Conservation (phyloP, 2,888 invertebrate species). For the Phalangium opilio region DNA sequence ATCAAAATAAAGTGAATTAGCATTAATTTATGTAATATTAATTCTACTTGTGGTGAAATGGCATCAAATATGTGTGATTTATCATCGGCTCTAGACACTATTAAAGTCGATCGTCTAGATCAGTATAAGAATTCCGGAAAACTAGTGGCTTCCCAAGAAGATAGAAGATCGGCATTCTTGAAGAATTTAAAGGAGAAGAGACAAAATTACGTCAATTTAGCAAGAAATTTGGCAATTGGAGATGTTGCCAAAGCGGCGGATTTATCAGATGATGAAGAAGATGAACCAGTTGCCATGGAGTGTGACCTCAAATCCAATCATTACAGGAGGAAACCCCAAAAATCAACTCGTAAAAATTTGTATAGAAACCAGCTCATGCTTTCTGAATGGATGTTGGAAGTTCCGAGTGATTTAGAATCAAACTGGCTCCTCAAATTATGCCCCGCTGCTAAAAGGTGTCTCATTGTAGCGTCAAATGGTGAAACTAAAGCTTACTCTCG, state of each 20-base stretch:
- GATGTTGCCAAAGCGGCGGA: neutral
- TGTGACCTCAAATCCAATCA: neutral
- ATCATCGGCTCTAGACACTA: too few relatives aligned
- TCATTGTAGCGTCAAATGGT: slow-evolving; percentile 60
- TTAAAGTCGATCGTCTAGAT: too few relatives aligned
- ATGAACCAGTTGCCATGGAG: slow-evolving; percentile 10
- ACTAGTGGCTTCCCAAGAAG: too few relatives aligned
- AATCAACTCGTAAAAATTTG: too few relatives aligned
- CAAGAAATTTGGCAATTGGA: slow-evolving; percentile 8
- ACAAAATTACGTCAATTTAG: slow-evolving; percentile 13
- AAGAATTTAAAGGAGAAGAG: slow-evolving; percentile 4
- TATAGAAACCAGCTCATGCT: slow-evolving; percentile 48
- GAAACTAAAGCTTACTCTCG: slow-evolving; percentile 47
- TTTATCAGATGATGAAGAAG: slow-evolving; percentile 1
- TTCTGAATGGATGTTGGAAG: slow-evolving; percentile 84
- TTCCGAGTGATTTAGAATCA: slow-evolving; percentile 43
- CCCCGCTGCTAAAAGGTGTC: slow-evolving; percentile 63
- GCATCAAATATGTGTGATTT: too few relatives aligned
- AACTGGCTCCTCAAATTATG: slow-evolving; percentile 45
- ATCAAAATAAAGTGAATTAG: too few relatives aligned
- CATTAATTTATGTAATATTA: too few relatives aligned
- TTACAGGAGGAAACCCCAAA: too few relatives aligned
- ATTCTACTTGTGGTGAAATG: too few relatives aligned
- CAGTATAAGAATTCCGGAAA: too few relatives aligned
- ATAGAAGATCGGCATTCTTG: too few relatives aligned